Percentiles rank a stretch among this genome's conserved stretches.
These are phyloP conservation scores for Chironomus tentans DNA, from an alignment of 2,888 invertebrate genomes.

Conservation along the genomic window DNA sequence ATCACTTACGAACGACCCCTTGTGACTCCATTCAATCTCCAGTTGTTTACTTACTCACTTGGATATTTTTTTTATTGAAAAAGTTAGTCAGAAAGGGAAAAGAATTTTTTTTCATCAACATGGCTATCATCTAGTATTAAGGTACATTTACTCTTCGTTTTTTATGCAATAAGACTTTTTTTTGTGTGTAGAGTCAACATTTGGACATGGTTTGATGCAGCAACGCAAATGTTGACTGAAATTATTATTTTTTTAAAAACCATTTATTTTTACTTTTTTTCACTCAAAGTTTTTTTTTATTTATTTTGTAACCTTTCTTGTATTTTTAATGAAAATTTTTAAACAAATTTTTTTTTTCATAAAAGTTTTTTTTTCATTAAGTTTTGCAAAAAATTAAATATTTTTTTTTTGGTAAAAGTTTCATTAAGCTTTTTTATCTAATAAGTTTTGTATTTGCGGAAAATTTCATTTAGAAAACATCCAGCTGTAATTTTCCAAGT, in stretches of 20 bases:
- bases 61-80: not conserved
- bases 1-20: too few species aligned
- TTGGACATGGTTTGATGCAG: too few species aligned
- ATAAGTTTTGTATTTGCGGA: not conserved
- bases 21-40: not conserved
- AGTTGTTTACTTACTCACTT: not conserved
- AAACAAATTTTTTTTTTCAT: not conserved
- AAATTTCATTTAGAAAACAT: constrained; percentile 9
- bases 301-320: not conserved
- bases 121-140: not conserved
- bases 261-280: not conserved
- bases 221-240: too few species aligned
- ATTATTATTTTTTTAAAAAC: not conserved
- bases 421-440: not conserved
- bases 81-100: not conserved
- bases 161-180: not conserved
- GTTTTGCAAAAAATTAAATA: not conserved
- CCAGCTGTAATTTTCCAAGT: constrained; percentile 17
- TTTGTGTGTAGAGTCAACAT: too few species aligned
- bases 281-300: too few species aligned
- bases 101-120: not conserved
- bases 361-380: not conserved
- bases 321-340: not conserved
- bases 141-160: constrained; percentile 23
- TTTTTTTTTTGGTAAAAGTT: not conserved